Percentiles rank a stretch among this genome's conserved stretches.
Evolutionary conservation across 2,797 vertebrate genomes (phyloP).

Genomic region (Eutrigla gurnardus): DNA sequence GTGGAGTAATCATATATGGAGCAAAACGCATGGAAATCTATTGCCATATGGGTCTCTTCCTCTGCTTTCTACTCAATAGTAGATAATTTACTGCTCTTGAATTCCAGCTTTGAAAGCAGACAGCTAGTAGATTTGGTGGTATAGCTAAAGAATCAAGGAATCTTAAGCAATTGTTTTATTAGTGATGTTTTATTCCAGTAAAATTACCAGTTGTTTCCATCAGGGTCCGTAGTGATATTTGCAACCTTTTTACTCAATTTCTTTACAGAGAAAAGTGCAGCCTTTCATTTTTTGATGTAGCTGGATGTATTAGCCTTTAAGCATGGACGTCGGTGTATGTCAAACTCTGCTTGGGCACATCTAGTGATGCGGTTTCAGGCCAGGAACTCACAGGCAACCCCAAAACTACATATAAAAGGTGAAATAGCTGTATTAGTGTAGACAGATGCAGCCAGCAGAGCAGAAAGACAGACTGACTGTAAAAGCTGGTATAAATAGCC

Average conservation of each 20-base stretch:
- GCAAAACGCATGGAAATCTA: constrained; percentile 19
- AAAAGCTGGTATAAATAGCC: constrained; percentile 84
- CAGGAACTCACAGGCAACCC: constrained; percentile 17
- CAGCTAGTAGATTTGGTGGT: not conserved
- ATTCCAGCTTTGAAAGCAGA: not conserved
- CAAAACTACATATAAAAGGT: constrained; percentile 31
- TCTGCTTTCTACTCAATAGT: not conserved
- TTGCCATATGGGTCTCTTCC: not conserved
- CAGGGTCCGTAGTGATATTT: not conserved
- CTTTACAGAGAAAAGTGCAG: not conserved
- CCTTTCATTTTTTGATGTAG: not conserved
- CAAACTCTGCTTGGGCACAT: not conserved
- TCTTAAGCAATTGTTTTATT: not conserved
- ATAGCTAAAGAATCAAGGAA: not conserved
- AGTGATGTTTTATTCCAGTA: not conserved
- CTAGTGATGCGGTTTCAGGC: constrained; percentile 15
- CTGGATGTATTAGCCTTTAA: not conserved
- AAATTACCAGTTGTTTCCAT: not conserved
- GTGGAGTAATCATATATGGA: constrained; percentile 28
- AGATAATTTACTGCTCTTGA: not conserved
- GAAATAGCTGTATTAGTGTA: constrained; percentile 66
- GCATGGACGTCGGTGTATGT: not conserved
- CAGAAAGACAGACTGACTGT: constrained; percentile 74
- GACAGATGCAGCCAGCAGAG: constrained; percentile 72
- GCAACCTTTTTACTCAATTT: not conserved